Evolutionary conservation across 2,797 vertebrate genomes (phyloP).

Genomic region (Apodemus agrarius): DNA sequence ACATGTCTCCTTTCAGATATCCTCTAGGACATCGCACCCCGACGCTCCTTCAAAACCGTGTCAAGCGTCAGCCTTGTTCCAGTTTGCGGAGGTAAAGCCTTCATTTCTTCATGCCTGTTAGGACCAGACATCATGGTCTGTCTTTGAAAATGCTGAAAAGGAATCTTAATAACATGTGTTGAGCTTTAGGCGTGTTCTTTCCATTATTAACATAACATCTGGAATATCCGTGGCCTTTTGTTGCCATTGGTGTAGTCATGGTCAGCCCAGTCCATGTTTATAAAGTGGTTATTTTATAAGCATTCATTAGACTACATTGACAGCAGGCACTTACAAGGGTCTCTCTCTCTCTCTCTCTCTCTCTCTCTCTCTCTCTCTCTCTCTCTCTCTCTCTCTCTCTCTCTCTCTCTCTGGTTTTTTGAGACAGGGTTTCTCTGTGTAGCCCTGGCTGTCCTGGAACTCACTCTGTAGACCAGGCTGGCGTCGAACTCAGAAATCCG

Average conservation of each 20-base stretch:
- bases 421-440: too few relatives aligned
- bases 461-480: too few relatives aligned
- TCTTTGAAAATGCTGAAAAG: conserved; percentile 38
- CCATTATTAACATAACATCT: background rate
- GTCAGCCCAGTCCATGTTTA: conserved; percentile 25
- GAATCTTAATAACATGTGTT: conserved; percentile 11
- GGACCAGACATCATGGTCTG: conserved; percentile 36
- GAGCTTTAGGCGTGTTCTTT: background rate
- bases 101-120: background rate
- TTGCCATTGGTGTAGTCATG: conserved; percentile 18
- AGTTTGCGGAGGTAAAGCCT: conserved; percentile 89
- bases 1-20: conserved; percentile 86
- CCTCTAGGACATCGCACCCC: conserved; percentile 87
- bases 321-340: background rate
- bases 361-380: too few relatives aligned
- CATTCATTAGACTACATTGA: conserved; percentile 35
- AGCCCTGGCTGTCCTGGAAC: too few relatives aligned
- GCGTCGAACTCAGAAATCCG: too few relatives aligned
- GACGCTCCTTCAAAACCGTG: conserved; percentile 86
- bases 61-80: conserved; percentile 90
- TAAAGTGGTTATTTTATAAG: conserved; percentile 27
- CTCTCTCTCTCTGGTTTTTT: too few relatives aligned
- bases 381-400: too few relatives aligned
- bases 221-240: background rate
- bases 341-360: too few relatives aligned